Evolutionary conservation across 2,113 vertebrate species (phyloP).

Genomic region (Dascyllus trimaculatus): DNA sequence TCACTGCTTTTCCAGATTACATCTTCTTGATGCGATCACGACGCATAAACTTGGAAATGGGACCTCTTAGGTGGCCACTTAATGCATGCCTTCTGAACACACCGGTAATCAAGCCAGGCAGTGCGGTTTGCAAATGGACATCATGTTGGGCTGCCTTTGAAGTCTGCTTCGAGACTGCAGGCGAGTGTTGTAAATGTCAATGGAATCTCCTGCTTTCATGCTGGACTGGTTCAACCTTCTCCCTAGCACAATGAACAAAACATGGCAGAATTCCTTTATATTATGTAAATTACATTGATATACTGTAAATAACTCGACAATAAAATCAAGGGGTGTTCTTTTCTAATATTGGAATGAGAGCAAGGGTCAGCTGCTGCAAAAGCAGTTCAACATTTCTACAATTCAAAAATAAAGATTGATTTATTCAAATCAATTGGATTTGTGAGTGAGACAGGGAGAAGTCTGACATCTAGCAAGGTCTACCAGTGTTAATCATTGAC

Average conservation of each 20-base stretch:
- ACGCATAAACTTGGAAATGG: slow-evolving; percentile 49
- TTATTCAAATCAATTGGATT: slow-evolving; percentile 29
- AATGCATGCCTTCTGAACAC: slow-evolving; percentile 54
- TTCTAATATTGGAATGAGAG: slow-evolving; percentile 15
- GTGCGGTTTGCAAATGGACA: slow-evolving; percentile 52
- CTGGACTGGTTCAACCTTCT: slow-evolving; percentile 42
- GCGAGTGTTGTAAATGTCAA: slow-evolving; percentile 71
- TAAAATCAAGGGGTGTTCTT: neutral
- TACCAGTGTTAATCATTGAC: neutral
- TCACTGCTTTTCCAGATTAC: slow-evolving; percentile 40
- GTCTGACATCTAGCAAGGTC: slow-evolving; percentile 3
- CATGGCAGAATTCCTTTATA: neutral
- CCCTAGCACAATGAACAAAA: slow-evolving; percentile 1
- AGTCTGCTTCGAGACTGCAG: slow-evolving; percentile 53
- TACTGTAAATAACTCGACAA: slow-evolving; percentile 20
- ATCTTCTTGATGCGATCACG: slow-evolving; percentile 36
- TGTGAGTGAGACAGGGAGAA: neutral
- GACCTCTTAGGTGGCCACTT: slow-evolving; percentile 51
- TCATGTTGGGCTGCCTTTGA: slow-evolving; percentile 65
- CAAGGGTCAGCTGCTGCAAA: slow-evolving; percentile 26
- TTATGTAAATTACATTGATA: slow-evolving; percentile 25
- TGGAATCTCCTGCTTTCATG: slow-evolving; percentile 33
- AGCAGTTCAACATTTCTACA: neutral
- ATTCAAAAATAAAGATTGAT: slow-evolving; percentile 15
- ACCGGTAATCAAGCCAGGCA: slow-evolving; percentile 60